phyloP scores from a whole-genome alignment of 2,888 invertebrate genomes.

The Subacronicta megacephala region DNA sequence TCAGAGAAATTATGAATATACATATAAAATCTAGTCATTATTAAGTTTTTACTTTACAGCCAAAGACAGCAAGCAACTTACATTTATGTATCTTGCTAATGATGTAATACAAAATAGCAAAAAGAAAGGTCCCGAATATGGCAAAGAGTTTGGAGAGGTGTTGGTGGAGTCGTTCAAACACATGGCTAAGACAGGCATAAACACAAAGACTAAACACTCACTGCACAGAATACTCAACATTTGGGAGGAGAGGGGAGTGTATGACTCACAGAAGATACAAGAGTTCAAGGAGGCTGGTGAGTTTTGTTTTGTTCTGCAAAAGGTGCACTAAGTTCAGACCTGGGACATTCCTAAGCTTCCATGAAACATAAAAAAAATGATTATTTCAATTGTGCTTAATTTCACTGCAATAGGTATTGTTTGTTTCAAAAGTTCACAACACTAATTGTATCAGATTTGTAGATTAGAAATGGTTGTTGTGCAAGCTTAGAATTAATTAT shows the following conservation, averaged over 20 bases:
- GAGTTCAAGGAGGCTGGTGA: conserved; percentile 92
- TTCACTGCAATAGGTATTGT: neutral
- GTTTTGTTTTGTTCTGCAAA: conserved; percentile 27
- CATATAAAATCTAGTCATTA: neutral
- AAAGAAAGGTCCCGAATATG: conserved; percentile 99
- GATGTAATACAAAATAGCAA: conserved; percentile 99
- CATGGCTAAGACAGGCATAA: conserved; percentile 93
- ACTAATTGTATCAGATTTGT: neutral
- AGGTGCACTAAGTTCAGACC: too few relatives aligned
- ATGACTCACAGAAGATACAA: conserved; percentile 94
- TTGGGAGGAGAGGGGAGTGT: conserved; percentile 98
- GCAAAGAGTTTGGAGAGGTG: conserved; percentile 95
- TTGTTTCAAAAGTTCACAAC: neutral
- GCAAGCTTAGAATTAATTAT: neutral
- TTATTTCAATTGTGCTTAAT: conserved; percentile 1
- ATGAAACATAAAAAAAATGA: too few relatives aligned
- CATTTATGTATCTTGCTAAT: conserved; percentile 99
- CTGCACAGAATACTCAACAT: conserved; percentile 95
- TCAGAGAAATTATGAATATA: too few relatives aligned
- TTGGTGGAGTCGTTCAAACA: conserved; percentile 95
- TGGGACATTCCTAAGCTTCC: too few relatives aligned
- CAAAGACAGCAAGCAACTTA: conserved; percentile 95
- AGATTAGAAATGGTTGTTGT: neutral
- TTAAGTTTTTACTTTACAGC: conserved; percentile 85
- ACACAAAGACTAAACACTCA: conserved; percentile 95